Evolutionary conservation across 1,140 invertebrate genomes (phyloP), one percentile per base, ranked within the genome.

Genomic region (Drosophila pseudoobscura): DNA sequence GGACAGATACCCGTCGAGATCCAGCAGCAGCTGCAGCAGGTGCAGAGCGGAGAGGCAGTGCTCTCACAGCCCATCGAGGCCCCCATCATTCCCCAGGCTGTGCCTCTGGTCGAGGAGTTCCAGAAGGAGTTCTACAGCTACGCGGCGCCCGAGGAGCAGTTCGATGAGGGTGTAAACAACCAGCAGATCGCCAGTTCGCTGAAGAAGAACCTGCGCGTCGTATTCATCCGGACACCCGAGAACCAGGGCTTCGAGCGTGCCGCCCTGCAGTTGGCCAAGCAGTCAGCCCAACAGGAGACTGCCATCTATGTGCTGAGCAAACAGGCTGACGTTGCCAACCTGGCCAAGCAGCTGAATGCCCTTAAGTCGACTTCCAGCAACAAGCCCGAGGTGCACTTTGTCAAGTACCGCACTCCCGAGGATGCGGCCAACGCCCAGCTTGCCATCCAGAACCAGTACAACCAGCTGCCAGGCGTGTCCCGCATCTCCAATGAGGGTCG

Each of bases 221-320:
- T 97, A 82, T 96, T 96, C 94, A 96, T 97, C 91, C 96, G 96
- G 93, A 95, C 95, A 15, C 96, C 96, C 20, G 89, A 90, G 50
- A 85, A 90, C 26, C 94, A 94, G n/a, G 84, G 80, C 24, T 75
- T 90, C 13, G 93, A 95, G 22, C 93, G 93, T 74, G 94, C 95
- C 47, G 94, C 94, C 59, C 94, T 95, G 1, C 11, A 94, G 93
- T 90, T 93, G 68, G 93, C 95, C 64, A 93, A 94, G 58, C 68
- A 94, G 58, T 79, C 78, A 3, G 75, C 80, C 39, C 80, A 90
- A 44, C 78, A 90, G 49, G 63, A 83, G 50, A 97, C 96, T n/a
- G 94, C 96, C 62, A 96, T 97, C 70, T 97, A 97, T 90, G 96
- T 97, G 6, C 92, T 97, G 51, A 95, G 95, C 26, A 96, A 97